Conservation (phyloP, 2,113 vertebrate genomes). For the Crotalus horridus region DNA sequence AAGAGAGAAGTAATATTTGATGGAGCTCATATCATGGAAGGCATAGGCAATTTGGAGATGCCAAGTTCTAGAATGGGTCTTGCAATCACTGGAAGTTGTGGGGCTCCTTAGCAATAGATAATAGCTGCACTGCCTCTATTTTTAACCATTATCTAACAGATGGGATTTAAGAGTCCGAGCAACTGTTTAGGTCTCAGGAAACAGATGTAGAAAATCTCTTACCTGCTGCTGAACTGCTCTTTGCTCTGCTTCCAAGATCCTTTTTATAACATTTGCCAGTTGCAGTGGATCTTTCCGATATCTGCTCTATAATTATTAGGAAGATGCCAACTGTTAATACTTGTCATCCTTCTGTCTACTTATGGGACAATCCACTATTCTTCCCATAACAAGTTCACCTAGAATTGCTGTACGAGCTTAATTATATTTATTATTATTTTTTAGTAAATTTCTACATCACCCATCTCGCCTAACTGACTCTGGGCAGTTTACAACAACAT, state of each 20-base stretch:
- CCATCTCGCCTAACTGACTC: background rate
- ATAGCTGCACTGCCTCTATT: background rate
- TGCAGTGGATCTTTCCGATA: constrained; percentile 68
- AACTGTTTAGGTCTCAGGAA: fast-evolving
- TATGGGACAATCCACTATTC: background rate
- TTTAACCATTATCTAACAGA: fast-evolving
- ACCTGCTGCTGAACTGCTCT: constrained; percentile 70
- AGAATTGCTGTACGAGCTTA: background rate
- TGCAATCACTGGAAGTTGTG: background rate
- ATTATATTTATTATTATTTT: background rate
- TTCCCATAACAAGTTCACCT: background rate
- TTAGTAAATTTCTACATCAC: background rate
- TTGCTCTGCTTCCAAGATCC: constrained; percentile 71
- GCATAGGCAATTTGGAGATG: background rate
- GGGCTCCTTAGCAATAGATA: background rate
- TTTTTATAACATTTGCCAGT: constrained; percentile 61
- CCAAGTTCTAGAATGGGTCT: background rate
- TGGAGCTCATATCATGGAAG: background rate
- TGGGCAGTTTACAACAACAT: background rate
- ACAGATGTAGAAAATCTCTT: constrained; percentile 22
- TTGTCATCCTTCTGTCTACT: background rate
- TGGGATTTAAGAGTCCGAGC: fast-evolving
- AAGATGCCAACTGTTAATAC: background rate
- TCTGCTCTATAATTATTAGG: constrained; percentile 47
- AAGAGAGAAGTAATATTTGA: background rate